phyloP scores from a whole-genome alignment of 2,797 vertebrate genomes.

The Scomberomorus guttatus region DNA sequence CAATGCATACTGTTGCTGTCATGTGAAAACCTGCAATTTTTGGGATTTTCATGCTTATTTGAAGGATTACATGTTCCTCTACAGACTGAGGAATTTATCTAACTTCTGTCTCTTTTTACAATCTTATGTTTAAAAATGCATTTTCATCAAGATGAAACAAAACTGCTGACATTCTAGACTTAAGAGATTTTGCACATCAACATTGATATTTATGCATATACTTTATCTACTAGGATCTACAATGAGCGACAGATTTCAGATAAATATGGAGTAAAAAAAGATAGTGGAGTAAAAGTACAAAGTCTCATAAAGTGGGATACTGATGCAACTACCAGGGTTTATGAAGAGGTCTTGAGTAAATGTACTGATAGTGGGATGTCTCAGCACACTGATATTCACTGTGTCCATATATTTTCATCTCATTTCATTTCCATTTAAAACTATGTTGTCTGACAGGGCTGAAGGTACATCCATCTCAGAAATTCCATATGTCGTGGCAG shows the following conservation, averaged over 20 bases:
- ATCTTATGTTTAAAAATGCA: too few relatives aligned
- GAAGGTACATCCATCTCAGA: neutral
- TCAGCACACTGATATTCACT: neutral
- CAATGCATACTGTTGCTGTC: slow-evolving; percentile 4
- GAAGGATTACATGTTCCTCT: neutral
- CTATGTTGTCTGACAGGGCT: neutral
- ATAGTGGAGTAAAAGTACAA: neutral
- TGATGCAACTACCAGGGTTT: neutral
- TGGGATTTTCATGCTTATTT: slow-evolving; percentile 3
- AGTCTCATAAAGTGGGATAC: neutral
- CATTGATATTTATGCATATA: neutral
- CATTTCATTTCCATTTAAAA: neutral
- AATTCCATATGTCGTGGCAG: slow-evolving; percentile 12
- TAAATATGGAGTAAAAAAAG: neutral
- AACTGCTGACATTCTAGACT: neutral
- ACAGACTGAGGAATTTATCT: neutral
- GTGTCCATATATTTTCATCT: neutral
- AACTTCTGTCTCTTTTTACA: too few relatives aligned
- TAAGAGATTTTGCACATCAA: neutral
- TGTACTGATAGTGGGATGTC: neutral
- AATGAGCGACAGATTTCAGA: neutral
- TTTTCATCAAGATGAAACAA: too few relatives aligned
- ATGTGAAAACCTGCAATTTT: slow-evolving; percentile 12
- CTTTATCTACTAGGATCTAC: neutral
- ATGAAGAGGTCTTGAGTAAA: too few relatives aligned